phyloP scores from a whole-genome alignment of 2,797 vertebrate species.

The Macrochelys suwanniensis region DNA sequence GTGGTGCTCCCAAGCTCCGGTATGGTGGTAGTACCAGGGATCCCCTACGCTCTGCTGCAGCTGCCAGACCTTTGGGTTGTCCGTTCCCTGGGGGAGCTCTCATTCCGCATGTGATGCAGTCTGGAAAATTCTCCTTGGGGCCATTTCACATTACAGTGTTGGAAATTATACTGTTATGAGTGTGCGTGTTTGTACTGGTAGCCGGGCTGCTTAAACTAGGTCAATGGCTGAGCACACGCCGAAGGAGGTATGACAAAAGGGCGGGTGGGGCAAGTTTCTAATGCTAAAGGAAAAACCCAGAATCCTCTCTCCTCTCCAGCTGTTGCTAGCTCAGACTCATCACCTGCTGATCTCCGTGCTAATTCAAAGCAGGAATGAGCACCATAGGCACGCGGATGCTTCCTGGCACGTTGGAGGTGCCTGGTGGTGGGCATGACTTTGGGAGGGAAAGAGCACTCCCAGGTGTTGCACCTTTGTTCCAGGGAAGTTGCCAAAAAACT shows the following conservation, averaged over 20 bases:
- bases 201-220: neutral
- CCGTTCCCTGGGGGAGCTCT: neutral
- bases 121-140: slow-evolving; percentile 12
- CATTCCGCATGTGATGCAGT: neutral
- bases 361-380: fast-evolving
- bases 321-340: neutral
- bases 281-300: fast-evolving
- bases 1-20: neutral
- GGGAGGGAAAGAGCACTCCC: neutral
- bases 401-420: neutral
- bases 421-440: fast-evolving
- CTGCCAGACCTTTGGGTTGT: neutral
- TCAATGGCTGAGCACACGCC: neutral
- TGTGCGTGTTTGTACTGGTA: slow-evolving; percentile 1
- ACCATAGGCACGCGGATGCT: fast-evolving
- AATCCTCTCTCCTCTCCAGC: neutral
- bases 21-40: neutral
- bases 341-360: fast-evolving
- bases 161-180: neutral
- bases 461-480: neutral
- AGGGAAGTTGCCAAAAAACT: neutral
- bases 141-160: neutral
- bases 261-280: neutral
- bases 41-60: neutral
- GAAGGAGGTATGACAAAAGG: neutral